These are phyloP conservation scores for Sakesphorus luctuosus DNA, from an alignment of 2,113 vertebrate species.

Conservation along the genomic window DNA sequence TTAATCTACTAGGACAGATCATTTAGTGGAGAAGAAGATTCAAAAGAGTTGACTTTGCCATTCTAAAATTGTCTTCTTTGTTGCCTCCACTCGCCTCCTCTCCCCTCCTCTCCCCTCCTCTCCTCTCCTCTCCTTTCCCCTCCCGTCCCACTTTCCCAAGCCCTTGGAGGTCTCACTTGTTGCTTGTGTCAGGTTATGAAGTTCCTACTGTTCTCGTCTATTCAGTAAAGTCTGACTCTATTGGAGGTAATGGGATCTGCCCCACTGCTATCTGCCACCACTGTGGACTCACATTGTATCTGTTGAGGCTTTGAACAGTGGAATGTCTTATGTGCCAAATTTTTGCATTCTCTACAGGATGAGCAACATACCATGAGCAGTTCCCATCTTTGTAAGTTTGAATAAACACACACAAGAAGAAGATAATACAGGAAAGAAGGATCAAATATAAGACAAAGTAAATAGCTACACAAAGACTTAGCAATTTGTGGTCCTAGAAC, in stretches of 20 bases:
- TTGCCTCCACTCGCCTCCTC: neutral
- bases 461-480: neutral
- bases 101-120: neutral
- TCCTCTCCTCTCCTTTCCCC: no score
- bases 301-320: neutral
- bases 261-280: neutral
- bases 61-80: neutral
- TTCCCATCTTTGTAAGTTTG: neutral
- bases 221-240: neutral
- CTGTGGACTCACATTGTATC: neutral
- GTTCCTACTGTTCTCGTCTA: neutral
- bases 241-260: neutral
- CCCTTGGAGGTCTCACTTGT: neutral
- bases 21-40: constrained; percentile 19
- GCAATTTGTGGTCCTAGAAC: neutral
- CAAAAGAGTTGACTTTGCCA: neutral
- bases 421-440: neutral
- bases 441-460: neutral
- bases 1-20: constrained; percentile 42
- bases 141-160: neutral
- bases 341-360: neutral
- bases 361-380: neutral
- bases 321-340: neutral
- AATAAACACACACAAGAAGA: neutral
- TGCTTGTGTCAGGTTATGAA: neutral